phyloP scores from a whole-genome alignment of 2,113 vertebrate genomes.

The Tiliqua scincoides region DNA sequence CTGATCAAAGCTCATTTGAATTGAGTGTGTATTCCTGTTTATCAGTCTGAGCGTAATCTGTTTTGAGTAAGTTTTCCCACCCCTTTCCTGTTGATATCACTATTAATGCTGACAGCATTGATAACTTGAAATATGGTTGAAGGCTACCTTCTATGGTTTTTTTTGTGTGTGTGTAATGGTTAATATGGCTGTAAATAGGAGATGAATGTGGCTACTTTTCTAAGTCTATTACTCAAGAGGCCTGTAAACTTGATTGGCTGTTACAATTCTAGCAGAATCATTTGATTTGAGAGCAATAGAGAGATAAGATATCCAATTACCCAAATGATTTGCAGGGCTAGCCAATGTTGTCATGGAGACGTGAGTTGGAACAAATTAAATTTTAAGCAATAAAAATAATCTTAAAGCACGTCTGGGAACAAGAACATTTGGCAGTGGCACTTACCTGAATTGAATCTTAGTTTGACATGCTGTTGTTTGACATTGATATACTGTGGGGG shows the following conservation, averaged over 20 bases:
- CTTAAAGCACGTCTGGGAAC: constrained; percentile 86
- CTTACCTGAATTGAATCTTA: constrained; percentile 87
- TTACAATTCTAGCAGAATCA: constrained; percentile 87
- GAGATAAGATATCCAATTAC: constrained; percentile 92
- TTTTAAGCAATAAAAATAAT: constrained; percentile 90
- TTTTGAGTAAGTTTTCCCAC: constrained; percentile 60
- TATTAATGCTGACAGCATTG: constrained; percentile 71
- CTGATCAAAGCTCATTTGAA: constrained; percentile 30
- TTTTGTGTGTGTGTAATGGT: constrained; percentile 61
- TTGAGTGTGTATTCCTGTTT: constrained; percentile 51
- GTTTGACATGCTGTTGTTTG: constrained; percentile 82
- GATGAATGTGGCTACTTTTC: constrained; percentile 84
- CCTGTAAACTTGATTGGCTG: constrained; percentile 89
- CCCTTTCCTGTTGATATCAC: constrained; percentile 52
- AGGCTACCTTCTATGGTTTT: constrained; percentile 70
- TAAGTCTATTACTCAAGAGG: constrained; percentile 84
- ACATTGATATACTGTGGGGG: constrained; percentile 79
- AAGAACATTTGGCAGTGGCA: constrained; percentile 86
- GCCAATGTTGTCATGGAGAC: constrained; percentile 87
- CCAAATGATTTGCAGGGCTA: constrained; percentile 88
- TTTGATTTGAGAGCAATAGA: constrained; percentile 88
- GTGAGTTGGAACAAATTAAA: constrained; percentile 87
- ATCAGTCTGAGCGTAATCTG: constrained; percentile 54
- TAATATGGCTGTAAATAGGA: constrained; percentile 77
- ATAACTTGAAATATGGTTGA: constrained; percentile 69